These are phyloP conservation scores for Eptatretus atami DNA, from an alignment of 2,797 vertebrate genomes.

Conservation along the genomic window DNA sequence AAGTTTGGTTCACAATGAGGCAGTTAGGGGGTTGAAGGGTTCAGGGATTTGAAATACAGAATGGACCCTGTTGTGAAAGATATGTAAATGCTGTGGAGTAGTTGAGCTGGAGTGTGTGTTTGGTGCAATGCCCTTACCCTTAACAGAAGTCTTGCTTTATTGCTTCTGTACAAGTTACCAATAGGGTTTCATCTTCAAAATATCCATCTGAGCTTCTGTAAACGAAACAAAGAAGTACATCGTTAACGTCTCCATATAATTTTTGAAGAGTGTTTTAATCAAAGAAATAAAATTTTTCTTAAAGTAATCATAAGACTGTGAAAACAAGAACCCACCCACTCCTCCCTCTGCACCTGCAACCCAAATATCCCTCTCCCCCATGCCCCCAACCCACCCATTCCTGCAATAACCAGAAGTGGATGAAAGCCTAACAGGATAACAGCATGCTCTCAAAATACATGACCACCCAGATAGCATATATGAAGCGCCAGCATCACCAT, in stretches of 20 bases:
- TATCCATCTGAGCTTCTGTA: constrained; percentile 73
- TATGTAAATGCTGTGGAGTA: not conserved
- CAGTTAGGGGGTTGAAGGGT: too few relatives aligned
- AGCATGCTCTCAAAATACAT: too few relatives aligned
- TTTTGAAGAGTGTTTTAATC: too few relatives aligned
- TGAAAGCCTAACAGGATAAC: too few relatives aligned
- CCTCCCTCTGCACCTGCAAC: not conserved
- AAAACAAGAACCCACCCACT: not conserved
- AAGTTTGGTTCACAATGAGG: too few relatives aligned
- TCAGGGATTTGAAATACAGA: too few relatives aligned
- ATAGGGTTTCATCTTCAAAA: constrained; percentile 86
- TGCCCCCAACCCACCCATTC: not conserved
- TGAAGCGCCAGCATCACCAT: too few relatives aligned
- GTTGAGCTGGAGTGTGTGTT: not conserved
- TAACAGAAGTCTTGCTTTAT: constrained; percentile 59
- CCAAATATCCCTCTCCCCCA: not conserved
- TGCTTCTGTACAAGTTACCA: constrained; percentile 82
- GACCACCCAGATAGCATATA: too few relatives aligned
- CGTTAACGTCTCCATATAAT: too few relatives aligned
- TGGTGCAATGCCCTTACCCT: constrained; percentile 23
- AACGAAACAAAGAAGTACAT: not conserved
- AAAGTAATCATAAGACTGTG: too few relatives aligned
- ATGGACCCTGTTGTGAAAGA: too few relatives aligned
- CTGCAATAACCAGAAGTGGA: not conserved
- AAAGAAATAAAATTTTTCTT: too few relatives aligned